Base-by-base conservation (phyloP, 2,888 invertebrate genomes). In the Calliscelio sp. region DNA sequence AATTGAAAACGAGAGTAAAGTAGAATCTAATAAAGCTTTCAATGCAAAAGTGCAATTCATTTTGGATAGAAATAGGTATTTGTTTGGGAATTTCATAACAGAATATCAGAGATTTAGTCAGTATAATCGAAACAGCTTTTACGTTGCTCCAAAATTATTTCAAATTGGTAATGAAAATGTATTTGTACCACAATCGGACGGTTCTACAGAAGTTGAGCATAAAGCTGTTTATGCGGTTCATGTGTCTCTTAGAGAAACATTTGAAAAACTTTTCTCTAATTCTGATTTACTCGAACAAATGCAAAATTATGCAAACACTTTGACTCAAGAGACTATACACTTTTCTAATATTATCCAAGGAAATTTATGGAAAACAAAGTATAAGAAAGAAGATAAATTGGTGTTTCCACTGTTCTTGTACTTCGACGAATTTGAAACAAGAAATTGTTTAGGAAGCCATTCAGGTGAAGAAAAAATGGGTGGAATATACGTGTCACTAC, bases 391-490 rank as follows among this genome's bases (percentile, higher is more conserved):
- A 28, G 11, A 57, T 35, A 57, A 57, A 1, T 18, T 35, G 1
- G 25, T 18, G 0, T 11, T 57, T 0, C 57, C 57, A 2, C 8
- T 41, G 0, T 25, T 20, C 20, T 35, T 57, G 14, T 57, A 57
- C 35, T 57, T 18, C 20, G 57, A 57, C 20, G 57, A 57, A 1
- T 35, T 57, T 10, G 57, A 57, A 57, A 6, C 20, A 2, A 20
- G 57, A 20, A 57, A 57, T 35, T 0, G 35, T 1, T 57, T 57
- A 35, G 16, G 18, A 11, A 57, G 57, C 18, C 57, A 57, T 20
- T 10, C 2, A 18, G 20, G 57, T 1, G 57, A 32, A 35, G 18
- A 57, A 35, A 57, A 57, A 20, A 11, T 57, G 20, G 57, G 57
- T 0, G 35, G 35, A 1, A 1, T 35, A 1, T 57, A 35, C 11